These are phyloP conservation scores for Zeuzera pyrina DNA, from an alignment of 2,888 invertebrate genomes.

Conservation along the genomic window DNA sequence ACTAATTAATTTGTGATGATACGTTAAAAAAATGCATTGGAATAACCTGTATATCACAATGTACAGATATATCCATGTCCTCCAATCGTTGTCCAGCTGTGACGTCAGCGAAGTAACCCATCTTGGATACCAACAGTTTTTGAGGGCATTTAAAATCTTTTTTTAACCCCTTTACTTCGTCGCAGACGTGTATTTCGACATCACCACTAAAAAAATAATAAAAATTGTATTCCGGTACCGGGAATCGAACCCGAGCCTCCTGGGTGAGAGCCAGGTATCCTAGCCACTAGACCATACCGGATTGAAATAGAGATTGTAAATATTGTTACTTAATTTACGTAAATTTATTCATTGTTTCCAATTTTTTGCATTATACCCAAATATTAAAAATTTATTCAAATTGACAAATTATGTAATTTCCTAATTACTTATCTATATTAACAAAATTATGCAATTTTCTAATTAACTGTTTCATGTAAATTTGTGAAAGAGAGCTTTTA, in stretches of 20 bases:
- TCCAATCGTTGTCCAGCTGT: conserved; percentile 86
- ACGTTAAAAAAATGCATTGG: too few species aligned
- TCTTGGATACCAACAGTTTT: conserved; percentile 88
- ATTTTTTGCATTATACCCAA: too few species aligned
- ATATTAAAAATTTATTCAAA: too few species aligned
- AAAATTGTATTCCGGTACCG: conserved; percentile 69
- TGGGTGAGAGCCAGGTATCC: conserved; percentile 64
- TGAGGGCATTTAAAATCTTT: conserved; percentile 93
- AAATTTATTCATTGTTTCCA: too few species aligned
- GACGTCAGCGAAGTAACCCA: conserved; percentile 96
- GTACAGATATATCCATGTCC: conserved; percentile 97
- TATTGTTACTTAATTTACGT: too few species aligned
- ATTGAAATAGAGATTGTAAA: too few species aligned
- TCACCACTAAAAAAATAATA: conserved; percentile 72
- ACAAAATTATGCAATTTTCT: too few species aligned
- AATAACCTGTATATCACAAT: conserved; percentile 91
- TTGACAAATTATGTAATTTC: too few species aligned
- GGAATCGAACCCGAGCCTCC: conserved; percentile 77
- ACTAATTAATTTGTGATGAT: too few species aligned
- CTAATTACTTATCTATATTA: too few species aligned
- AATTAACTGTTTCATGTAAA: too few species aligned
- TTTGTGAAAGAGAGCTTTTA: too few species aligned
- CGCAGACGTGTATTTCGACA: conserved; percentile 95
- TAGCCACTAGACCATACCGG: conserved; percentile 68
- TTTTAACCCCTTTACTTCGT: conserved; percentile 91